Base-by-base conservation (phyloP, 2,113 vertebrate species). In the Odontesthes bonariensis region DNA sequence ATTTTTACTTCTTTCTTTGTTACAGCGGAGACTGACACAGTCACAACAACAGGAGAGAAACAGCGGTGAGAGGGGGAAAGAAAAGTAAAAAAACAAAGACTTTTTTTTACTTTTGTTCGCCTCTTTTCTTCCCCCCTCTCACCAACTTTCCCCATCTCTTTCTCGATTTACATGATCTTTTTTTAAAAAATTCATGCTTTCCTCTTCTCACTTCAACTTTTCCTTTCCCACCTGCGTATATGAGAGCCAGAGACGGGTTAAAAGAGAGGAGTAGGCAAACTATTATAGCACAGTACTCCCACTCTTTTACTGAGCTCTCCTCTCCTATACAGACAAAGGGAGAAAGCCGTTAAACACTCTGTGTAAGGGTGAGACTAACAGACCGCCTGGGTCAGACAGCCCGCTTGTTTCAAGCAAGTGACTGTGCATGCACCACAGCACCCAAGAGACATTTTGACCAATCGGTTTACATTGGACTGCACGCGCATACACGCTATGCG, bases 1-100 rank as follows among this genome's bases (percentile, higher is more conserved):
- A 92, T 92, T 93, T 79, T 54, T 85, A 79, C 71, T 85, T 88
- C 80, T 90, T 92, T 88, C 72, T 91, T 88, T n/a, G 88, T 91
- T 92, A 92, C 91, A 92, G 72, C 78, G 77, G 58, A 80, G 64
- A 80, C 35, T 79, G 22, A 76, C 62, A 83, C 66, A 75, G 77
- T 87, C 79, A 88, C 63, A 81, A 68, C 73, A 85, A 83, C 87
- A 85, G 84, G 85, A 75, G 62, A 77, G 72, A 92, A 90, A 88
- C 83, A 68, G 42, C 22, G 42, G 69, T n/a, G 60, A 85, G 76
- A 6, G n/a, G 65, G 71, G 86, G 75, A 66, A 73, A 76, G 74
- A 74, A 75, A 38, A 84, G 57, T 75, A 13, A 53, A 75, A 27
- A 83, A 88, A 83, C 85, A 84, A 87, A 86, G 78, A 69, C 22